Evolutionary conservation across 2,113 vertebrate genomes (phyloP).

Genomic region (Phylloscopus trochilus): DNA sequence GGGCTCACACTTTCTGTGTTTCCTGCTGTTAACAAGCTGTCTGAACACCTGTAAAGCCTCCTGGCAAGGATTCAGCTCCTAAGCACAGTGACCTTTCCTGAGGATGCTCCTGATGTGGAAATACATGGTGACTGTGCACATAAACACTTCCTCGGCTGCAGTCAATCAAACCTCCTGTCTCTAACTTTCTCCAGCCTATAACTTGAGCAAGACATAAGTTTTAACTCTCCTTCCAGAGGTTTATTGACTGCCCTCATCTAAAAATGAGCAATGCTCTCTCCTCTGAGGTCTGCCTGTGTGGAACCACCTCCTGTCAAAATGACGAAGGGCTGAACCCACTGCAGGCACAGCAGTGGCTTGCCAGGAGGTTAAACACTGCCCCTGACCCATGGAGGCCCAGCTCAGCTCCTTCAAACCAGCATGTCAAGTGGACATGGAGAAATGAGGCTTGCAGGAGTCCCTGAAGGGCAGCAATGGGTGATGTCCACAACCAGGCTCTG

Average conservation of each 20-base stretch:
- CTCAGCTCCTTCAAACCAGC: background rate
- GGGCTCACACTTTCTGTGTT: background rate
- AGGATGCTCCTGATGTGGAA: background rate
- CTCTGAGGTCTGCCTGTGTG: background rate
- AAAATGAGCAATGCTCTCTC: background rate
- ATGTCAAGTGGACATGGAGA: fast-evolving
- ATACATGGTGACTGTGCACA: background rate
- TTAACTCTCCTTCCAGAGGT: background rate
- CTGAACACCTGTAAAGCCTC: constrained; percentile 3
- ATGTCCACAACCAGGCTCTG: background rate
- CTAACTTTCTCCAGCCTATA: background rate
- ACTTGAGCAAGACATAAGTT: background rate
- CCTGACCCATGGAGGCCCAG: background rate
- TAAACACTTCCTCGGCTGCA: background rate
- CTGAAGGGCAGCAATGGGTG: background rate
- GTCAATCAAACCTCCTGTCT: background rate
- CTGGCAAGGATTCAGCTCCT: background rate
- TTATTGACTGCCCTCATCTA: background rate
- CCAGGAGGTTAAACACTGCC: background rate
- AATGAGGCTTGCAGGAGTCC: background rate
- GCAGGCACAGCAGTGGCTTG: background rate
- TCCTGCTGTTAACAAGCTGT: constrained; percentile 32
- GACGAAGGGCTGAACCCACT: background rate
- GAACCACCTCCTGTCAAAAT: background rate
- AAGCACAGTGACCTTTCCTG: background rate